Evolutionary conservation across 2,797 vertebrate species (phyloP).

Genomic region (Rhodeus uyekii): DNA sequence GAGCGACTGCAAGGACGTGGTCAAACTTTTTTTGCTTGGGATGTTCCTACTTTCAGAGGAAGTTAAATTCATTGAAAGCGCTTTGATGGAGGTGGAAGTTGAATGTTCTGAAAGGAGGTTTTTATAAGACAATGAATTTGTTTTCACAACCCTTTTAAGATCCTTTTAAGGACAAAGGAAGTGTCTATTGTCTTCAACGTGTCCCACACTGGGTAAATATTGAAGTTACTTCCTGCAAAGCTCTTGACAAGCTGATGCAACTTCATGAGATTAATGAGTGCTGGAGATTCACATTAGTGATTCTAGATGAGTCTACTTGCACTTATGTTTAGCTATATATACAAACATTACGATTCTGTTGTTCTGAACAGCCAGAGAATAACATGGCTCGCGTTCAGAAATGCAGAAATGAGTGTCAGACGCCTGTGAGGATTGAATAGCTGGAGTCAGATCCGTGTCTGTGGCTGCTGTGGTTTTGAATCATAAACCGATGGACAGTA

Average conservation of each 20-base stretch:
- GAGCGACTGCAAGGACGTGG: not conserved
- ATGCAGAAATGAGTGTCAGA: not conserved
- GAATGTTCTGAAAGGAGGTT: not conserved
- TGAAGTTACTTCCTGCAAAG: not conserved
- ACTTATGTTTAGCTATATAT: no score
- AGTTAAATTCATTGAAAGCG: not conserved
- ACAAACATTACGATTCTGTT: not conserved
- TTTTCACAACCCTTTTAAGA: not conserved
- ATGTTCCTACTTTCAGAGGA: not conserved
- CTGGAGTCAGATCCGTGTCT: fast-evolving
- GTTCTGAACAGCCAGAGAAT: not conserved
- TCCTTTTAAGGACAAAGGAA: not conserved
- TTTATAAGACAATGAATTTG: not conserved
- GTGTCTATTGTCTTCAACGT: not conserved
- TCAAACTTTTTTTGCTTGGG: not conserved
- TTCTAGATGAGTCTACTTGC: not conserved
- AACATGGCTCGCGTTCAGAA: no score
- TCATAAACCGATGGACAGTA: no score
- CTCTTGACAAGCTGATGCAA: not conserved
- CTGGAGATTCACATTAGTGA: not conserved
- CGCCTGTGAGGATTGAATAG: not conserved
- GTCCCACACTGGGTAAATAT: not conserved
- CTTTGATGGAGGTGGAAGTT: not conserved
- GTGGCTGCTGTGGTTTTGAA: not conserved
- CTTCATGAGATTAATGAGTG: not conserved